Evolutionary conservation across 2,888 invertebrate species (phyloP).

Genomic region (Tromatobia lineatoria): DNA sequence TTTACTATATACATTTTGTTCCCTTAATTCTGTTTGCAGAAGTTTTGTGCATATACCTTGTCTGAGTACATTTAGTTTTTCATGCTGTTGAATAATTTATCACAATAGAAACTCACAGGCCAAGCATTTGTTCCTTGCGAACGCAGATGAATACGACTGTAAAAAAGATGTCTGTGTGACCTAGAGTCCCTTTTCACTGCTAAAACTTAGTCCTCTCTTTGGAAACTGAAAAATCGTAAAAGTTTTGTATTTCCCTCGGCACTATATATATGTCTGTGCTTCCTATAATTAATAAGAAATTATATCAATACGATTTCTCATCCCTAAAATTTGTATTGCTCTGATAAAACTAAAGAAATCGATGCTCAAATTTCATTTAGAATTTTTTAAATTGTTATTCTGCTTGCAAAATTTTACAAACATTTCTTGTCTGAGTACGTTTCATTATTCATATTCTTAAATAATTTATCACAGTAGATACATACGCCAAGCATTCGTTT

Average conservation of each 20-base stretch:
- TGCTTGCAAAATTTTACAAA: neutral
- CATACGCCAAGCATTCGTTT: slow-evolving; percentile 1
- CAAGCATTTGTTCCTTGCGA: neutral
- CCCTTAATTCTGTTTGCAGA: neutral
- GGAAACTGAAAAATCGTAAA: neutral
- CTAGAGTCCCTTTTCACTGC: no score
- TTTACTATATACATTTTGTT: neutral
- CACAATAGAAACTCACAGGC: neutral
- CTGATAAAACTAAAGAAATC: no score
- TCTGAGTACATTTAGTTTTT: neutral
- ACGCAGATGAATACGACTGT: neutral
- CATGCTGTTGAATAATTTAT: neutral
- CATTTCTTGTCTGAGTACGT: neutral
- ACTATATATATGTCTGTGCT: slow-evolving; percentile 27
- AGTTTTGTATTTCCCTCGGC: neutral
- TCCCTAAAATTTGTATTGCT: no score
- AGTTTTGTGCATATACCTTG: neutral
- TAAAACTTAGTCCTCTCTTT: neutral
- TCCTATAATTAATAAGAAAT: neutral
- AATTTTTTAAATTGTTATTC: neutral
- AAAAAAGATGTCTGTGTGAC: neutral
- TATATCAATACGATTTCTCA: no score
- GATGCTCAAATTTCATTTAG: neutral
- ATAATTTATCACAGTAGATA: neutral
- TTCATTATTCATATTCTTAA: neutral